Evolutionary conservation across 2,113 vertebrate species (phyloP).

Genomic region (Corvus hawaiiensis): DNA sequence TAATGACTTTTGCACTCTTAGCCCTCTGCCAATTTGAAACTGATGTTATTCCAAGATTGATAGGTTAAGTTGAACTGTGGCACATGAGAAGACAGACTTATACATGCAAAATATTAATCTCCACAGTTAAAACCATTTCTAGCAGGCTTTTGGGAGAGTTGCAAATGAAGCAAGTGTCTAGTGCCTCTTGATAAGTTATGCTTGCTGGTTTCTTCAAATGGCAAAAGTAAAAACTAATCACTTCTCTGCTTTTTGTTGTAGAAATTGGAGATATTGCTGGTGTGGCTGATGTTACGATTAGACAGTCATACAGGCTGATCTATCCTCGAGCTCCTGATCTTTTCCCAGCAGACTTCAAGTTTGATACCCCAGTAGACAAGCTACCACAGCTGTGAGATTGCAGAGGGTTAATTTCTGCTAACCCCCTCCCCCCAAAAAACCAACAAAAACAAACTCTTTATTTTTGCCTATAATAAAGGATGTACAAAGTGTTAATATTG

Average conservation of each 20-base stretch:
- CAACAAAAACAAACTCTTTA: background rate
- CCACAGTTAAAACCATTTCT: background rate
- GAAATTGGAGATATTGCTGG: slow-evolving; percentile 98
- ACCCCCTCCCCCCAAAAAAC: background rate
- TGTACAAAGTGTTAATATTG: slow-evolving; percentile 63
- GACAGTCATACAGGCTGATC: slow-evolving; percentile 96
- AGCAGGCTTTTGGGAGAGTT: background rate
- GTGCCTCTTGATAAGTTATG: background rate
- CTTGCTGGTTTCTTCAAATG: background rate
- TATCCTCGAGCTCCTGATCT: slow-evolving; percentile 97
- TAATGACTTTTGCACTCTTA: background rate
- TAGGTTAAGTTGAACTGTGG: background rate
- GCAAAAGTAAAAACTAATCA: background rate
- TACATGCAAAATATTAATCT: background rate
- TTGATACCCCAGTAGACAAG: slow-evolving; percentile 97
- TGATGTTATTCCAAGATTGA: background rate
- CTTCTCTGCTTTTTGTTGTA: slow-evolving; percentile 60
- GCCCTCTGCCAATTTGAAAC: background rate
- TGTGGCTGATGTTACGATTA: slow-evolving; percentile 98
- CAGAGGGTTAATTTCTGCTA: background rate
- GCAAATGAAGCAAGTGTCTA: background rate
- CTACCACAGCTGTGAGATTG: slow-evolving; percentile 88
- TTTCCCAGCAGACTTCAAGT: slow-evolving; percentile 97
- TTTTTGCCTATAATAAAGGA: slow-evolving; percentile 63
- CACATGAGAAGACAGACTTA: background rate